These are phyloP conservation scores for Leptura quadrifasciata DNA, from an alignment of 2,888 invertebrate species.

Conservation along the genomic window DNA sequence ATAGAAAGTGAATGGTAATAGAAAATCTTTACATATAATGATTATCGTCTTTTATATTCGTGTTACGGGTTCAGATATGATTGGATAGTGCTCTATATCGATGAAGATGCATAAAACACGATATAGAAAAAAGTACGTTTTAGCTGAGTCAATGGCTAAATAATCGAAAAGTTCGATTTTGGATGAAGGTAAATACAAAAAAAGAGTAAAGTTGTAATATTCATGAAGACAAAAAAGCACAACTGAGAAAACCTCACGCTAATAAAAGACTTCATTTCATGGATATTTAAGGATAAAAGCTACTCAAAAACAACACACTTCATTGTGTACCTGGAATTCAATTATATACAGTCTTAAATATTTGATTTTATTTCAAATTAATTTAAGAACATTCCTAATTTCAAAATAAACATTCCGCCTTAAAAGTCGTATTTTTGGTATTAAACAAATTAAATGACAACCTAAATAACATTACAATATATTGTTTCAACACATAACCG, in stretches of 20 bases:
- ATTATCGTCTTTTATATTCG: slow-evolving; percentile 13
- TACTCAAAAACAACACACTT: slow-evolving; percentile 63
- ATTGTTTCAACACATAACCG: too few relatives aligned
- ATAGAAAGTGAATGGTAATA: not conserved
- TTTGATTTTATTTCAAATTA: slow-evolving; percentile 58
- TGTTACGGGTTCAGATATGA: not conserved
- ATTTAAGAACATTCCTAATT: not conserved
- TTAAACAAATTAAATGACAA: too few relatives aligned
- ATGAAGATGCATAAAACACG: slow-evolving; percentile 38
- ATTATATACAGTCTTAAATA: slow-evolving; percentile 66
- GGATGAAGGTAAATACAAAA: slow-evolving; percentile 67
- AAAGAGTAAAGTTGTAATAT: slow-evolving; percentile 61
- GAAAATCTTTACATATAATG: slow-evolving; percentile 17
- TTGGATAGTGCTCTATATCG: slow-evolving; percentile 28
- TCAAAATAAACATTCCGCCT: slow-evolving; percentile 7
- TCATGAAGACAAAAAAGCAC: slow-evolving; percentile 63
- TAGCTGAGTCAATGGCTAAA: slow-evolving; percentile 66
- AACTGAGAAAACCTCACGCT: slow-evolving; percentile 61
- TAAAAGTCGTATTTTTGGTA: not conserved
- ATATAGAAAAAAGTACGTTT: slow-evolving; percentile 50
- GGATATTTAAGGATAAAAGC: slow-evolving; percentile 69
- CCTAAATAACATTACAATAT: too few relatives aligned
- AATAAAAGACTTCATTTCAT: slow-evolving; percentile 72
- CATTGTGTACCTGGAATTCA: slow-evolving; percentile 66
- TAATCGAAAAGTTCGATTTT: slow-evolving; percentile 67